Conservation (phyloP, 2,797 vertebrate species). For the Pangasius macronema region DNA sequence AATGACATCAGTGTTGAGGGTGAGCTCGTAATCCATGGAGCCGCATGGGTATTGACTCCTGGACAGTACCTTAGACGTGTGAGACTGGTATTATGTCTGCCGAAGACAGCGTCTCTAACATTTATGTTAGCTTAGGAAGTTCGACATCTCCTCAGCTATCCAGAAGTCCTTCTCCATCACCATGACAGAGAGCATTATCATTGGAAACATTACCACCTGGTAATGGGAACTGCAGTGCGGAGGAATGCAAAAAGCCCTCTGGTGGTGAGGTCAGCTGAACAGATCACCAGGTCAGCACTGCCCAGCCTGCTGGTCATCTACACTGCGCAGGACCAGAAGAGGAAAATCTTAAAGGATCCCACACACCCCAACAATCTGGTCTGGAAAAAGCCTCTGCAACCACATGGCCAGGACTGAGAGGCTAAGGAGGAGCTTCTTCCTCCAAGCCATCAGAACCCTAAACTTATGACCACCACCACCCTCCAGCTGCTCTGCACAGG, state of each 20-base stretch:
- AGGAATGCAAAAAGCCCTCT: neutral
- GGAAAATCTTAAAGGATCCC: neutral
- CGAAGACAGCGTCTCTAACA: neutral
- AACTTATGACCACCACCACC: neutral
- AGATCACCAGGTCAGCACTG: neutral
- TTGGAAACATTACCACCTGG: neutral
- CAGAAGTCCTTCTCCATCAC: neutral
- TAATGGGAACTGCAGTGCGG: no score
- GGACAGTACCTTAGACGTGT: no score
- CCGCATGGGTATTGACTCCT: no score
- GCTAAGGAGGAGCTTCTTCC: neutral
- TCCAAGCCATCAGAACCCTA: neutral
- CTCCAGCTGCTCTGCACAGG: neutral
- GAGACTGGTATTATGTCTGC: no score
- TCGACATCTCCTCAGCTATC: neutral
- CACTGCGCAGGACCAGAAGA: neutral
- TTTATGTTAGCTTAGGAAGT: neutral
- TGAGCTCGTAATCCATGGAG: no score
- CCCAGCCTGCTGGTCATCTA: neutral
- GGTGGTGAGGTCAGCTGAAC: neutral
- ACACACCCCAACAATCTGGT: neutral
- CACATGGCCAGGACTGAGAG: neutral
- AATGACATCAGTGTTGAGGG: neutral
- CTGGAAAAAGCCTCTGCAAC: neutral
- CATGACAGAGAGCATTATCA: neutral